Evolutionary conservation across 2,797 vertebrate species (phyloP), one percentile per base, ranked within the genome.

Genomic region (Sarcoramphus papa): DNA sequence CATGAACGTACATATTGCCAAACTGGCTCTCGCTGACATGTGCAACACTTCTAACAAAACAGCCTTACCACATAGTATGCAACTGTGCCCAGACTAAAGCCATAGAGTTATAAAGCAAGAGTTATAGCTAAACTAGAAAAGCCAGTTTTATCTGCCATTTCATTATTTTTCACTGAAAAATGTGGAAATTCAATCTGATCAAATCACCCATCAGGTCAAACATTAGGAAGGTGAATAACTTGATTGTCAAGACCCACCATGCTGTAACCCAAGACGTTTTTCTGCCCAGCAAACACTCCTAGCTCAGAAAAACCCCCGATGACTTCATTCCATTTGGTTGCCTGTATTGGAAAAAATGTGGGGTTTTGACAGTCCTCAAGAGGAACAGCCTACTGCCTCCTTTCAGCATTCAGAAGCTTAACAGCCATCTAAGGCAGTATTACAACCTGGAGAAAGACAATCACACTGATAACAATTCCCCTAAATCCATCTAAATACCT

Each of bases 131-230:
- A 59, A 45, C 24, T 3, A 6, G 18, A n/a, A 81, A 57, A 90
- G 30, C 31, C 28, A 16, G 9, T 53, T 62, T 82, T 37, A 59
- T 23, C 77, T 88, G 64, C 18, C 30, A 28, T 35, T 50, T 31
- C 10, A 9, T 31, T 70, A 8, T 54, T 91, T 78, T 25, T 35
- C 67, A 47, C 2, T 50, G 11, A 28, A 59, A 82, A n/a, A 10
- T 0, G 1, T 9, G 6, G 59, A 20, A 13, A 22, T 43, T 24
- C 13, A 16, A 6, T 82, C 47, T 51, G 27, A 4, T 73, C 14
- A 85, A 65, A 33, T 30, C 14, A 59, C 41, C 20, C 8, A 33
- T 12, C 33, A 60, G 59, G 28, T 40, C 23, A 59, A 56, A 85
- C 37, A 7, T 0, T 5, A 84, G 40, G 31, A 56, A 60, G n/a